Conservation (phyloP, 1,140 invertebrate genomes). For the Triops longicaudatus region DNA sequence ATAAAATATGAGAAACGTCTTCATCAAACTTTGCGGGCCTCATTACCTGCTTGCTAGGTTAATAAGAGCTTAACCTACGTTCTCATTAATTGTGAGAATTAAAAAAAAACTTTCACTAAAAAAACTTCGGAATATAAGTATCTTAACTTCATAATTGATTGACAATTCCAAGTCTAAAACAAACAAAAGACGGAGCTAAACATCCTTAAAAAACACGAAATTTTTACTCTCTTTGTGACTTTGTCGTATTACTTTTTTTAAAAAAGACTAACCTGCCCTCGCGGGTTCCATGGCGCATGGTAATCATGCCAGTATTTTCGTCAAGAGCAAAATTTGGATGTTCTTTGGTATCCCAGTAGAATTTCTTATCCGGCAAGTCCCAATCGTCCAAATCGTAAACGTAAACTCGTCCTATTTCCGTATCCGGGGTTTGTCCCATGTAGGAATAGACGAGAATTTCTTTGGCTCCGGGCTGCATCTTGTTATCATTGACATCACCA, state of each 20-base stretch:
- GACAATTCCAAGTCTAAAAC: neutral
- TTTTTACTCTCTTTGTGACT: too few relatives aligned
- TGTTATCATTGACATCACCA: conserved; percentile 84
- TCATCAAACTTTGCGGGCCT: too few relatives aligned
- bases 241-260: neutral
- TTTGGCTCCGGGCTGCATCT: conserved; percentile 91
- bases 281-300: conserved; percentile 81
- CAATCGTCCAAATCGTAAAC: conserved; percentile 95
- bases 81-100: too few relatives aligned
- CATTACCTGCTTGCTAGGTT: too few relatives aligned
- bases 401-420: conserved; percentile 88
- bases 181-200: neutral
- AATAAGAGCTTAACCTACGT: too few relatives aligned
- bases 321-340: conserved; percentile 72
- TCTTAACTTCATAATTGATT: too few relatives aligned
- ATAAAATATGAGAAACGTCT: too few relatives aligned
- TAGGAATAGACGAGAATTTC: conserved; percentile 97
- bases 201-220: neutral
- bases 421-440: conserved; percentile 76
- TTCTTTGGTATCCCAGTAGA: conserved; percentile 71
- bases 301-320: conserved; percentile 88
- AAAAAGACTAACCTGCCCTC: conserved; percentile 56
- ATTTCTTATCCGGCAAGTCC: conserved; percentile 94
- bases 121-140: too few relatives aligned
- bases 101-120: too few relatives aligned